Evolutionary conservation across 2,888 invertebrate genomes (phyloP), one percentile per base, ranked within the genome.

Genomic region (Orchestes rusci): DNA sequence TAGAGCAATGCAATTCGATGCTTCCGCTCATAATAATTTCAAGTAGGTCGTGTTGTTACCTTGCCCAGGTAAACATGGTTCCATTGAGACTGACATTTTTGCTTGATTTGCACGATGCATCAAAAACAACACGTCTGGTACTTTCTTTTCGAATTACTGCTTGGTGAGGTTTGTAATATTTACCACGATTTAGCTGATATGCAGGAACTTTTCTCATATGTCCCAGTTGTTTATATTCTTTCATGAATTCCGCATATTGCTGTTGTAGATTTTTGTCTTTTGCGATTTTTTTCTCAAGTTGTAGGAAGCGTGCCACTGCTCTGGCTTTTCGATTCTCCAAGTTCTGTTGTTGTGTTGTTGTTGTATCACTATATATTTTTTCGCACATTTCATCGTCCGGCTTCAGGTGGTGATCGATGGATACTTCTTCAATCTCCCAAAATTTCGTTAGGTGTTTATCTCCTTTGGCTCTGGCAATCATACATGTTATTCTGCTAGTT

Each of bases 11-110:
- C 53, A 5, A 56, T 34, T 16, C 7, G n/a, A 35, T 57, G 46
- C 5, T 2, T 34, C 50, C 58, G 39, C 52, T 51, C 58, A 58
- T 17, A 12, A 58, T 23, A 16, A 58, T 53, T 15, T 49, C 46
- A n/a, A 48, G 10, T 12, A 57, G 27, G 10, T 57, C 53, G 23
- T 55, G 38, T 33, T 53, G 50, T 17, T 55, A 18, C 37, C 43
- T 48, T 4, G 55, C 53, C 7, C 52, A 53, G 2, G 31, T 29
- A 16, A 46, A 32, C 35, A 52, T 41, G 13, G 27, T 38, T 3
- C 51, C 41, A 31, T 53, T 53, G 3, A 55, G 16, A 28, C 45
- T 45, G 4, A 16, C 18, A 7, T 39, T 42, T 16, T 27, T 42
- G 8, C 16, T 41, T 12, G 51, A 43, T 43, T 53, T 49, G 20